phyloP scores from a whole-genome alignment of 2,888 invertebrate genomes.

The Lepas anatifera region DNA sequence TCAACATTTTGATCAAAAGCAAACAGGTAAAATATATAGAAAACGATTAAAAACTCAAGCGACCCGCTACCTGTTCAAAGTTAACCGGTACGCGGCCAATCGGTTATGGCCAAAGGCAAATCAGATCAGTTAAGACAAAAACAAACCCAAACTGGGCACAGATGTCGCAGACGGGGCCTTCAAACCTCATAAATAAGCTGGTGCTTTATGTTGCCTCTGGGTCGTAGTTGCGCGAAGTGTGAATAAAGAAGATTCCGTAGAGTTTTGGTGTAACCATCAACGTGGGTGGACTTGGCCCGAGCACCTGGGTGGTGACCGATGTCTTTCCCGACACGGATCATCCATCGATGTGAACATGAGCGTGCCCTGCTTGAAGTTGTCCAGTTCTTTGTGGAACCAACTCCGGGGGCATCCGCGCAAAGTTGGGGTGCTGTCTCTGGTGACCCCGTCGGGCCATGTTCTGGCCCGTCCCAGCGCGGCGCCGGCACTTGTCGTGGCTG shows the following conservation, averaged over 20 bases:
- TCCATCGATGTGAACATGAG: neutral
- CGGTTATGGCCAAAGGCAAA: no score
- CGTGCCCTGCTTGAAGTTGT: neutral
- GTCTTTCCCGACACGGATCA: neutral
- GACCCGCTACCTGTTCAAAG: no score
- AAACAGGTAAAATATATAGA: no score
- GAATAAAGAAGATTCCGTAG: neutral
- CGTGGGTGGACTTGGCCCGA: neutral
- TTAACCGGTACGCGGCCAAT: no score
- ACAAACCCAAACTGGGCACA: no score
- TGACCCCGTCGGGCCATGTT: slow-evolving; percentile 13
- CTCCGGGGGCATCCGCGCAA: neutral
- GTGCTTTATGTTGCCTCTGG: neutral
- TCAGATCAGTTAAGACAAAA: no score
- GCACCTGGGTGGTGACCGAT: neutral
- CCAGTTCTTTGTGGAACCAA: neutral
- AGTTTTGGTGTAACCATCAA: neutral
- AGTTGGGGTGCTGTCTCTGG: neutral
- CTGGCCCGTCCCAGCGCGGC: slow-evolving; percentile 17
- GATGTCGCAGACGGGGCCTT: no score
- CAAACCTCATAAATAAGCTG: neutral
- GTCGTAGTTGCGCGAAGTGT: neutral
- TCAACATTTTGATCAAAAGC: no score
- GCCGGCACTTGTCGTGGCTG: slow-evolving; percentile 51
- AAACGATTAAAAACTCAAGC: no score